A percentile compares a stretch with the other conserved stretches of the same genome.
Evolutionary conservation across 2,888 invertebrate species (phyloP).

Genomic region (Disparrhopalites patrizii): DNA sequence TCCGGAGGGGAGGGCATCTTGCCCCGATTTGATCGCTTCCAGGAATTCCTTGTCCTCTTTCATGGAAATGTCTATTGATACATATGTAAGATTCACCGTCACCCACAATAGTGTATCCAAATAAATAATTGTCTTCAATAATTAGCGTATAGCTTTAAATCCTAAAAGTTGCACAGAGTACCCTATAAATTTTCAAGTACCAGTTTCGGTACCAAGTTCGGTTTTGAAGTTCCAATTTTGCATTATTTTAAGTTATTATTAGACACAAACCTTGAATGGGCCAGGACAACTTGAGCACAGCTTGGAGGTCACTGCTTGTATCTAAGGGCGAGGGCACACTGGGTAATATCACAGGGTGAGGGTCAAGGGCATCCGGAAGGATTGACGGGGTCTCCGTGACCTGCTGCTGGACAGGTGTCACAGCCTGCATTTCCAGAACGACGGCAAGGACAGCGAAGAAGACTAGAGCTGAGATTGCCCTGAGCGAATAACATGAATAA

Average conservation of each 20-base stretch:
- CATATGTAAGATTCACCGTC: background rate
- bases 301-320: background rate
- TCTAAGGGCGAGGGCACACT: background rate
- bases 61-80: background rate
- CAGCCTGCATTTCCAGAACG: background rate
- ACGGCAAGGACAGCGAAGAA: constrained; percentile 8
- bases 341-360: background rate
- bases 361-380: background rate
- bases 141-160: background rate
- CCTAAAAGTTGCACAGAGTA: background rate
- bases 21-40: too few species aligned
- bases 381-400: background rate
- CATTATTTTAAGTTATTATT: too few species aligned
- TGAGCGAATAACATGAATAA: too few species aligned
- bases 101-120: background rate
- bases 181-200: too few species aligned
- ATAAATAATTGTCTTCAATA: background rate
- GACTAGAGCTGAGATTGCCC: constrained; percentile 17
- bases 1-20: too few species aligned
- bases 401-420: background rate
- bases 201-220: too few species aligned
- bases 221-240: too few species aligned
- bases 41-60: background rate
- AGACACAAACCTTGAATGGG: constrained; percentile 13
- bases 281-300: background rate